Evolutionary conservation across 2,888 invertebrate species (phyloP).

Genomic region (Linnaemya vulpina): DNA sequence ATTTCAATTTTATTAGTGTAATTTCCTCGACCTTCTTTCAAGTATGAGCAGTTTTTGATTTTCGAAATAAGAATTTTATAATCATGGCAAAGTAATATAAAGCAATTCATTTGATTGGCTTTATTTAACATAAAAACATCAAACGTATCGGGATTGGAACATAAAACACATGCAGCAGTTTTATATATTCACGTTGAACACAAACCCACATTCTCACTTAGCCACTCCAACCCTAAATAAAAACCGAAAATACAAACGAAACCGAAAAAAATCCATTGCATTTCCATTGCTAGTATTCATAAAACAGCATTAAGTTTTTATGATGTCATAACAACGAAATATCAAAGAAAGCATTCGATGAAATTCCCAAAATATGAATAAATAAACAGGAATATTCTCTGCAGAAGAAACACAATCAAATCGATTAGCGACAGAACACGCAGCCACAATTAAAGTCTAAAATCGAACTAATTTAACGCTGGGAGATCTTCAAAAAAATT

Average conservation of each 20-base stretch:
- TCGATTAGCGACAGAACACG: background rate
- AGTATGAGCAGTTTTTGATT: background rate
- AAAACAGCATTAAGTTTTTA: conserved; percentile 67
- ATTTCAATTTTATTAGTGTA: background rate
- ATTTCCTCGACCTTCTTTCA: background rate
- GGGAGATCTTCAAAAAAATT: no score
- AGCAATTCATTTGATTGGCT: conserved; percentile 67
- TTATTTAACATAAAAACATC: conserved; percentile 56
- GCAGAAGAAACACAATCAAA: background rate
- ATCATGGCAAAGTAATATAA: conserved; percentile 62
- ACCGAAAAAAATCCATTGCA: conserved; percentile 57
- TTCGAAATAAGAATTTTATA: conserved; percentile 30
- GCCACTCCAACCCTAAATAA: background rate
- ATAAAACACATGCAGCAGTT: background rate
- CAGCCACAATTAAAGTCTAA: background rate
- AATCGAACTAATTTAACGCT: background rate
- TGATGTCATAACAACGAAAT: conserved; percentile 57
- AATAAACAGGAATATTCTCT: background rate
- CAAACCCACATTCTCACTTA: background rate
- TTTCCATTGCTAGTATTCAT: conserved; percentile 69
- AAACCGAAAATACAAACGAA: conserved; percentile 24
- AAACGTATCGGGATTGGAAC: conserved; percentile 45
- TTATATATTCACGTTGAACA: background rate
- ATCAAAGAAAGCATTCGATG: conserved; percentile 7
- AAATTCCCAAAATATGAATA: conserved; percentile 13